Conservation (phyloP, 2,888 invertebrate species). For the Agonopterix alstromeriana region DNA sequence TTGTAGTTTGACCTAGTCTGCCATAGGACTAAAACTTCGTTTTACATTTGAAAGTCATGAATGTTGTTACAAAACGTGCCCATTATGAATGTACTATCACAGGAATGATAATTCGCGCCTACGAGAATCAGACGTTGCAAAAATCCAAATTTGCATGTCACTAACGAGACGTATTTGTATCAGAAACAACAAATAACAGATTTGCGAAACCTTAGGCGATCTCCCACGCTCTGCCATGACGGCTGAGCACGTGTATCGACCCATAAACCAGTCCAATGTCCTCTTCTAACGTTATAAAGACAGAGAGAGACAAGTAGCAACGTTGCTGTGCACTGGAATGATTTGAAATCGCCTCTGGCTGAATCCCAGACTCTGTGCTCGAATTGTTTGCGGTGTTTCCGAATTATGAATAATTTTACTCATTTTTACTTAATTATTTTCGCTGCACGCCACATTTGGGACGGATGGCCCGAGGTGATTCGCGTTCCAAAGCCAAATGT, state of each 20-base stretch:
- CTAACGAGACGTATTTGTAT: constrained; percentile 8
- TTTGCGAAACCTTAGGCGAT: constrained; percentile 45
- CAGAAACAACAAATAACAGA: constrained; percentile 16
- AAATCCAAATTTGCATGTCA: constrained; percentile 49
- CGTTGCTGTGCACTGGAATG: constrained; percentile 3
- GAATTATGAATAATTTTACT: constrained; percentile 24
- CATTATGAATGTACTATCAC: constrained; percentile 3
- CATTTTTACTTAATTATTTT: constrained; percentile 17
- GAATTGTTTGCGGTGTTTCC: constrained; percentile 20
- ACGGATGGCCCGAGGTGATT: constrained; percentile 8
- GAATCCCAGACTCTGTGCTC: constrained; percentile 46
- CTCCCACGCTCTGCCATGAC: constrained; percentile 48
- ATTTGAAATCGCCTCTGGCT: constrained; percentile 39
- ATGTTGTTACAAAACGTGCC: no score
- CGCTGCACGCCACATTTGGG: constrained; percentile 28
- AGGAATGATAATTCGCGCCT: constrained; percentile 35
- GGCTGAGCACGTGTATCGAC: constrained; percentile 28
- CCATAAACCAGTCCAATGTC: constrained; percentile 12
- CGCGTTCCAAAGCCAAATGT: constrained; percentile 13
- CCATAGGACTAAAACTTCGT: no score
- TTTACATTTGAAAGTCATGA: no score
- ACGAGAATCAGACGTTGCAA: constrained; percentile 36
- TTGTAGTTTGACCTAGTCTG: no score
- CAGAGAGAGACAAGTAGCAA: constrained; percentile 19
- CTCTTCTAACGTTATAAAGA: constrained; percentile 33